These are phyloP conservation scores for Cistogaster globosa DNA, from an alignment of 2,888 invertebrate genomes.

Conservation along the genomic window DNA sequence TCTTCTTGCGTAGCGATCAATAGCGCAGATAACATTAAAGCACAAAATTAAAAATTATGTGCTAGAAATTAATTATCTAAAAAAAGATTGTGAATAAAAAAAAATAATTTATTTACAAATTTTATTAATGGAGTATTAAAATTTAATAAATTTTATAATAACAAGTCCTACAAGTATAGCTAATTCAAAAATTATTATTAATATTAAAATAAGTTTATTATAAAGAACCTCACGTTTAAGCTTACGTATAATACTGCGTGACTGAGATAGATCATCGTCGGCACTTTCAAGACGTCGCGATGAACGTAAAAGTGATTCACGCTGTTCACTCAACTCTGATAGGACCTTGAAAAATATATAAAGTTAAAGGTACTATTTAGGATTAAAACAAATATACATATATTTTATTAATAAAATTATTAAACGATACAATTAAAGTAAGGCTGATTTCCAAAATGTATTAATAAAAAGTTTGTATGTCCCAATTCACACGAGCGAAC, in stretches of 20 bases:
- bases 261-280: constrained; percentile 87
- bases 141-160: constrained; percentile 85
- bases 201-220: constrained; percentile 89
- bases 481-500: too few species aligned
- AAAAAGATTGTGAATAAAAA: too few species aligned
- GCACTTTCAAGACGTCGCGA: constrained; percentile 88
- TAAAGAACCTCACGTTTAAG: constrained; percentile 89
- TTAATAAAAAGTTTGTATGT: too few species aligned
- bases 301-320: constrained; percentile 88
- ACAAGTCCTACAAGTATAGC: constrained; percentile 86
- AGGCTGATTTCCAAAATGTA: too few species aligned
- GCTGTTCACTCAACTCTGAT: constrained; percentile 89
- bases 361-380: background rate
- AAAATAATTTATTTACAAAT: too few species aligned
- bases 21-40: too few species aligned
- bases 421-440: too few species aligned
- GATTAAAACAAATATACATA: background rate
- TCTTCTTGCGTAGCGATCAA: too few species aligned
- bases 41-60: too few species aligned
- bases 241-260: constrained; percentile 86
- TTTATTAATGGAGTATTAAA: constrained; percentile 13
- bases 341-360: constrained; percentile 84
- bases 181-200: constrained; percentile 89
- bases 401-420: background rate
- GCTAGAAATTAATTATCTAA: too few species aligned